Conservation (phyloP, 2,888 invertebrate genomes). For the Amphipoea lucens region DNA sequence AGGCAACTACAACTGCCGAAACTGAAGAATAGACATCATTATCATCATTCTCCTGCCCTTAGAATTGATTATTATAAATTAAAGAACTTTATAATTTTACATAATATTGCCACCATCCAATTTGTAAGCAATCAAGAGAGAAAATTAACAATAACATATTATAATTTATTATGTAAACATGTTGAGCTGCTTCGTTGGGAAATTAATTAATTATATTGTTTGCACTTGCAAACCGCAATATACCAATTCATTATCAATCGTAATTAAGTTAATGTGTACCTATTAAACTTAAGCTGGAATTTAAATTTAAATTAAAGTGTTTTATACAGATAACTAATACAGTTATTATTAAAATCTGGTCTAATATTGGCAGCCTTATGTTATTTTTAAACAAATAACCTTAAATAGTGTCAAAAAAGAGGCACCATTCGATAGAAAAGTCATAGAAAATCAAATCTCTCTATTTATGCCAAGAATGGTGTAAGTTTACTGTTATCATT, state of each 20-base stretch:
- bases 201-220: conserved; percentile 6
- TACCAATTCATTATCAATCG: conserved; percentile 3
- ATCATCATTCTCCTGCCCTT: neutral
- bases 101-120: neutral
- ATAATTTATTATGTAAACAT: neutral
- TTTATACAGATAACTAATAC: neutral
- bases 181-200: neutral
- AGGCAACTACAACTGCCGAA: neutral
- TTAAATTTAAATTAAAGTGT: neutral
- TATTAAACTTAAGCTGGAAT: neutral
- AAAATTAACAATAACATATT: neutral
- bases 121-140: neutral
- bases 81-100: neutral
- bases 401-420: neutral
- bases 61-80: neutral
- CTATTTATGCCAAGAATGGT: neutral
- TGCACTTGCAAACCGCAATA: conserved; percentile 1
- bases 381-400: neutral
- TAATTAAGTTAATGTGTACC: too few species aligned
- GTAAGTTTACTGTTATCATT: conserved; percentile 1
- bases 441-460: neutral
- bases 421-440: neutral
- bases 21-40: neutral
- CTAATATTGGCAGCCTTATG: neutral
- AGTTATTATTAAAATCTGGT: neutral